Base-by-base conservation (phyloP, 1,140 invertebrate species). In the Nixonia krombeini region DNA sequence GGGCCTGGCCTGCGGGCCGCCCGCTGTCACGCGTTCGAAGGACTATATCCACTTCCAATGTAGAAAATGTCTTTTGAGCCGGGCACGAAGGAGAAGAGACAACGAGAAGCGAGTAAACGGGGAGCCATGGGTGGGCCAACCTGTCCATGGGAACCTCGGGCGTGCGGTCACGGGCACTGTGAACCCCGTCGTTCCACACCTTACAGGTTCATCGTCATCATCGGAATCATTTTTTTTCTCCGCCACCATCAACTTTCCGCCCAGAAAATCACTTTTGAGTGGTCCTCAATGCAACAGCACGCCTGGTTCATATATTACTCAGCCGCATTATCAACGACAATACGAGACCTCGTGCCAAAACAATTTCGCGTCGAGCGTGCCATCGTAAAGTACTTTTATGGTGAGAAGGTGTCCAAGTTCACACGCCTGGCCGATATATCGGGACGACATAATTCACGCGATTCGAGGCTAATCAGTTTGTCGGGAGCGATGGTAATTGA, bases 341-440 rank as follows among this genome's bases (percentile, higher is more conserved):
- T 4, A 26, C 25, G 9, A 26, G 9, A 26, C 25, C 25, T 26
- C 25, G 25, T 9, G 25, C 31, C 35, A 37, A 37, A 37, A 37
- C 35, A 37, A 37, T 37, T n/a, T n/a, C 35, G 35, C 4, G 35
- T 16, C 15, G n/a, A 33, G 35, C 35, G 35, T 37, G 17, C 7
- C 35, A 15, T 59, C 52, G 28, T 69, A 66, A 74, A 58, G 52
- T 50, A 74, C 56, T 78, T 80, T 74, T 65, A 76, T 67, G 65
- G 56, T 62, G 56, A 59, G 63, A 68, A 67, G 61, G 38, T 51
- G 28, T n/a, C 15, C 44, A 29, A 44, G 68, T 79, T 81, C 78
- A 70, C 79, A 80, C 79, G 78, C 70, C 57, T 74, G 50, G 49
- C 70, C 73, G 70, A 70, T 78, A 70, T 58, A n/a, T 1, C 21